A percentile compares a stretch with the other conserved stretches of the same genome.
phyloP scores from a whole-genome alignment of 2,797 vertebrate genomes.

The Pitangus sulphuratus region DNA sequence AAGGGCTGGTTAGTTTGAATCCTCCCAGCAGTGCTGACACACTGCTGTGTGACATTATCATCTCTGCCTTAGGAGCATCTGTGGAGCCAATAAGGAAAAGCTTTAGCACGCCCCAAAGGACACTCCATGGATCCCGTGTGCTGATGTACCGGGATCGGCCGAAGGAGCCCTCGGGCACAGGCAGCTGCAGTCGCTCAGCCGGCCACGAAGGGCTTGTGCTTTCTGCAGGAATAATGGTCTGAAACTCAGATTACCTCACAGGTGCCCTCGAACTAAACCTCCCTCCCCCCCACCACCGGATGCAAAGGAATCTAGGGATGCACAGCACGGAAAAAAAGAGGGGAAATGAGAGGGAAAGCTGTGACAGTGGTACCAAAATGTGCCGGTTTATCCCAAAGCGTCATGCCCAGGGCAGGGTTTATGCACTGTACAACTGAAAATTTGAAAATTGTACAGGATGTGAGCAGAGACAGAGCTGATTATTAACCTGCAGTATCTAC shows the following conservation, averaged over 20 bases:
- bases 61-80: constrained; percentile 11
- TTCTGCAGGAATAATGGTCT: constrained; percentile 4
- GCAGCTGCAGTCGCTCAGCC: background rate
- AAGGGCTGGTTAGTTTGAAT: background rate
- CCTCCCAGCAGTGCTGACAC: constrained; percentile 2
- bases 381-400: background rate
- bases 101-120: constrained; percentile 28
- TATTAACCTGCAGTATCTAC: constrained; percentile 56
- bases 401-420: background rate
- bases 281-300: background rate
- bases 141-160: background rate
- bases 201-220: background rate
- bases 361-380: background rate
- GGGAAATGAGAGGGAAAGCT: background rate
- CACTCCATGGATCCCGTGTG: background rate
- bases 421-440: background rate
- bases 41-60: background rate
- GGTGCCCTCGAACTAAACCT: constrained; percentile 20
- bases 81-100: constrained; percentile 18
- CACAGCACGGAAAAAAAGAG: background rate
- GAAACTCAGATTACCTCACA: background rate
- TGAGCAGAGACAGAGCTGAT: constrained; percentile 22
- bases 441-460: constrained; percentile 17
- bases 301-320: background rate
- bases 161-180: background rate